Evolutionary conservation across 1,140 invertebrate genomes (phyloP), one percentile per base, ranked within the genome.

Genomic region (Lamellibrachia luymesi): DNA sequence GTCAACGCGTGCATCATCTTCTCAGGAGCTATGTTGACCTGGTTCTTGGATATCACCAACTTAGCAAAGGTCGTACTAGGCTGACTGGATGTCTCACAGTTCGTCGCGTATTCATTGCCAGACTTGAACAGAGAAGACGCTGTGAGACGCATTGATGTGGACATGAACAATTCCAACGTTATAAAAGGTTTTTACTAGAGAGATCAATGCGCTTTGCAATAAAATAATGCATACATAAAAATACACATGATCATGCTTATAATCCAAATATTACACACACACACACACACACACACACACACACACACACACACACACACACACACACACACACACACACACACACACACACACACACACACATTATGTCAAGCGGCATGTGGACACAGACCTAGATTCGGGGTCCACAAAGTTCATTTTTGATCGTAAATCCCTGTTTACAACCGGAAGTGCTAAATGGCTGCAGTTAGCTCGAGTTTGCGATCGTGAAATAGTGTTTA

Each of bases 281-380:
- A 38, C 38, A 38, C 38, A 38, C 38, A 38, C 38, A 38, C 38
- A 38, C 38, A 38, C 38, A 38, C 38, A 38, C 38, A 38, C 38
- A 38, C 38, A 38, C 38, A 38, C 38, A 38, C 38, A 38, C 38
- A 38, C 38, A 38, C 38, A 38, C 38, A 38, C n/a, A 51, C 5
- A 5, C 5, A 50, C 38, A 92, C 25, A 49, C 5, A 92, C 92
- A 92, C 92, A 92, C 92, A 92, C 92, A 92, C 51, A 92, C 92
- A 92, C 51, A 92, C 92, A 92, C 51, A 92, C 92, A 92, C 51
- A 92, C 92, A 92, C 51, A 92, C 92, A 92, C 51, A 92, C 92
- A 92, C 51, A 92, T 38, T 38, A 38, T 38, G 1, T 38, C 38
- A 38, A 38, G 38, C 38, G 1, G 38, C 38, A 38, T 38, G 38